Evolutionary conservation across 2,888 invertebrate genomes (phyloP), one percentile per base, ranked within the genome.

Genomic region (Lysandra bellargus): DNA sequence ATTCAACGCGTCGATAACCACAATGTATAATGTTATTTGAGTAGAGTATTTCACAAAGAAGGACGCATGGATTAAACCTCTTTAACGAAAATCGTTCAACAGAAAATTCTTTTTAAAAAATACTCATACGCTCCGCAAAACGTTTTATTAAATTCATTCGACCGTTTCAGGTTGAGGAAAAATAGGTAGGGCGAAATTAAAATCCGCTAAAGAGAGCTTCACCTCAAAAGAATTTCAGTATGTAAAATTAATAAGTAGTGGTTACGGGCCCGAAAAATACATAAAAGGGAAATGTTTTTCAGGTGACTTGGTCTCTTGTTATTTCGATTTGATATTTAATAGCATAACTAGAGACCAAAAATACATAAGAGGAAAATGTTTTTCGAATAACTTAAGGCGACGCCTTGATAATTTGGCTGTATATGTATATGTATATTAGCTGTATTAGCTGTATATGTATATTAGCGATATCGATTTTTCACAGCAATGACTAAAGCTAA

Each of bases 111-210:
- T 69, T 14, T 4, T 37, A 69, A 69, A 69, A 74, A 74, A 74
- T 74, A 74, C 74, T 74, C 74, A 74, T 69, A 69, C 37, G 74
- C n/a, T 44, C 23, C 74, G 74, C 40, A 44, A 44, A 40, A 44
- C 74, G 74, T 74, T 74, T 74, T 74, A 74, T 74, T 74, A 74
- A 74, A 74, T 74, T 74, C 74, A 74, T 74, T 74, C 74, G 44
- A 44, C 74, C 74, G 74, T 74, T 44, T 74, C 40, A 44, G 74
- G 40, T 74, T n/a, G 40, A 74, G 74, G 40, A n/a, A 40, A 49
- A 44, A 44, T 74, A 74, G 44, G 44, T 69, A 69, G 69, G 69
- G 69, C 6, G 14, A 44, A 74, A 74, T 44, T 74, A 74, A 74
- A 74, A 74, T 74, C 44, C 40, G 40, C 74, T 23, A 74, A 74